Evolutionary conservation across 1,140 invertebrate genomes (phyloP).

Genomic region (Ceratosolen fusciceps): DNA sequence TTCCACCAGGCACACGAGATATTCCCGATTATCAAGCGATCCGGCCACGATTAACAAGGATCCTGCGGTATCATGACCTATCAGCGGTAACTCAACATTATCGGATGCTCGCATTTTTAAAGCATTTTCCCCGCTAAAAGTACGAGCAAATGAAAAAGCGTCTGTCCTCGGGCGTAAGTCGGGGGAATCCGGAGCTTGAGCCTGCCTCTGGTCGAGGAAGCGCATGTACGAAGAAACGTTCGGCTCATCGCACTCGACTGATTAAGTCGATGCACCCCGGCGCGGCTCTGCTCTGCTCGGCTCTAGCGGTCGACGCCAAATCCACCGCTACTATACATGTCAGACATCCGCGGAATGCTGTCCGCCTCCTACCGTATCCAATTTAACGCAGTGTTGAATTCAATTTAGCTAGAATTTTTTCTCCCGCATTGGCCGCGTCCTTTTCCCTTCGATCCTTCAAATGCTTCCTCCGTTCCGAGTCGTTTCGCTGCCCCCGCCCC

Average conservation of each 20-base stretch:
- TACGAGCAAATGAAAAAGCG: too few relatives aligned
- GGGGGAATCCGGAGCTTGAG: not conserved
- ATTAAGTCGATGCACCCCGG: not conserved
- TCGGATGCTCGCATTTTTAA: too few relatives aligned
- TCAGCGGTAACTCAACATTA: too few relatives aligned
- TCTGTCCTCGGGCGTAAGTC: too few relatives aligned
- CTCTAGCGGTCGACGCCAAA: not conserved
- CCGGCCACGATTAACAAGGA: too few relatives aligned
- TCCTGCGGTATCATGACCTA: too few relatives aligned
- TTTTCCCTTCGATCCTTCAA: not conserved
- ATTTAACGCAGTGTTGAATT: slow-evolving; percentile 40
- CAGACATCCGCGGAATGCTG: slow-evolving; percentile 30
- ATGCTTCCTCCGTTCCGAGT: not conserved
- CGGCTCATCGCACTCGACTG: slow-evolving; percentile 24
- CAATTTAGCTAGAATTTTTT: slow-evolving; percentile 38
- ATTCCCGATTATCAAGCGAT: too few relatives aligned
- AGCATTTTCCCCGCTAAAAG: too few relatives aligned
- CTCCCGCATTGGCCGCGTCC: not conserved
- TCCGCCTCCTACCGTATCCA: slow-evolving; percentile 25
- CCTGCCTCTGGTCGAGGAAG: not conserved
- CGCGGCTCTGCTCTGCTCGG: too few relatives aligned
- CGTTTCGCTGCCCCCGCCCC: too few relatives aligned
- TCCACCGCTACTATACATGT: not conserved
- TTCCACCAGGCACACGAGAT: too few relatives aligned
- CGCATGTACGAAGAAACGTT: not conserved